Evolutionary conservation across 2,113 vertebrate genomes (phyloP).

Genomic region (Aphyosemion australe): DNA sequence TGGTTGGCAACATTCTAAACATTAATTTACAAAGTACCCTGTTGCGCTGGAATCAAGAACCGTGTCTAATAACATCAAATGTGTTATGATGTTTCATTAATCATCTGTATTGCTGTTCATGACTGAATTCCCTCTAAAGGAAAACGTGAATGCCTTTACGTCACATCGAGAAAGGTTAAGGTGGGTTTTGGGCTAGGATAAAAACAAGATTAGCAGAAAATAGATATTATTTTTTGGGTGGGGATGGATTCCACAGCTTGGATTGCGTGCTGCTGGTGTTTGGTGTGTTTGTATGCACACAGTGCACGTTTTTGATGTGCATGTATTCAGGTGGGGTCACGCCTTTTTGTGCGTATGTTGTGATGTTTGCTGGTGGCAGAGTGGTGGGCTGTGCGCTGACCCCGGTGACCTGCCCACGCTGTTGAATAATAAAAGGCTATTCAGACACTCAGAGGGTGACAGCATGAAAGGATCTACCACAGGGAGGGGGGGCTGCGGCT

Average conservation of each 20-base stretch:
- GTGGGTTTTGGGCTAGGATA: no score
- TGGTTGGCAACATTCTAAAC: not conserved
- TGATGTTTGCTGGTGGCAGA: conserved; percentile 73
- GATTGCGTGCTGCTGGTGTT: conserved; percentile 13
- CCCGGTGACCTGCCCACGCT: conserved; percentile 68
- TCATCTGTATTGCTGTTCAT: not conserved
- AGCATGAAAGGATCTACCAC: conserved; percentile 72
- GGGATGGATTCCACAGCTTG: not conserved
- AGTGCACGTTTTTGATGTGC: conserved; percentile 5
- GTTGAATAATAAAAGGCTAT: conserved; percentile 79
- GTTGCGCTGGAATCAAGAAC: not conserved
- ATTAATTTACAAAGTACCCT: not conserved
- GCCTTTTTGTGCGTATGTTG: conserved; percentile 22
- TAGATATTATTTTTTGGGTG: no score
- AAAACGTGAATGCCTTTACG: no score
- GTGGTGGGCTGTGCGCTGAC: conserved; percentile 59
- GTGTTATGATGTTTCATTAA: no score
- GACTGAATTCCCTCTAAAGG: not conserved
- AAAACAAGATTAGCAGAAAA: no score
- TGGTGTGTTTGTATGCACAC: conserved; percentile 23
- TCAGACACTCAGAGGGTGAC: conserved; percentile 66
- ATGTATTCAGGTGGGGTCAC: conserved; percentile 18
- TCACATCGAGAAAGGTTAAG: not conserved
- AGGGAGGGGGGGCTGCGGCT: conserved; percentile 10
- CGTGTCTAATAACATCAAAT: not conserved